Base-by-base conservation (phyloP, 2,797 vertebrate genomes). In the Coreius guichenoti region DNA sequence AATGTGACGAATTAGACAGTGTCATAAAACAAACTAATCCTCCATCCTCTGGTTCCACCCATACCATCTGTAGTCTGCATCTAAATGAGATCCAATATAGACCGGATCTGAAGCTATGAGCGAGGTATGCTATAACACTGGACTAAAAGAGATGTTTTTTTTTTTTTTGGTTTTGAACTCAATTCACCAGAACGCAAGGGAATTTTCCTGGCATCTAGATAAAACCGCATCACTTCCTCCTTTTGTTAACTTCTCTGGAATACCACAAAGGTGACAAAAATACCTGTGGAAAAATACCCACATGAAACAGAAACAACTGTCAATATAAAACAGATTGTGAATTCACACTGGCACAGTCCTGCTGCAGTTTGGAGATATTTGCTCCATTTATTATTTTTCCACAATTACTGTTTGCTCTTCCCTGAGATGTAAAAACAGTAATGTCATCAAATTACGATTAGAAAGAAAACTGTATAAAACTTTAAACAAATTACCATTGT, bases 221-320 rank as follows among this genome's bases (percentile, higher is more conserved):
- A 47, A 14, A 8, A 23, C 21, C 1, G 4, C 45, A 67, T 47
- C 16, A 73, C n/a, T 31, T 81, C 79, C 78, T 80, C 16, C 5
- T 31, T n/a, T 31, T 45, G 36, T 45, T 31, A 2, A 23, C 19
- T 65, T 83, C 81, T 83, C 17, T 76, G 31, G 72, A 83, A 76
- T 51, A 76, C 14, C 3, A 82, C 47, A 72, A 5, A 56, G n/a
- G 8, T 63, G 8, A 19, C 36, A 78, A 43, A 43, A 33, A 74
- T 6, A 31, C 26, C 17, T 1, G 4, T 29, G 13, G 14, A 4
- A 39, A 36, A 26, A 43, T 14, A 0, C 33, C 6, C 36, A 56
- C 11, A 56, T 39, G 9, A 19, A 14, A 56, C 4, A 16, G 9
- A 79, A 65, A 29, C 11, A 19, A 33, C 29, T 26, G 5, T 68